A percentile compares a stretch with the other conserved stretches of the same genome.
These are phyloP conservation scores for Porites cylindrica DNA, from an alignment of 92 coral and sea anemone genomes.

Conservation along the genomic window DNA sequence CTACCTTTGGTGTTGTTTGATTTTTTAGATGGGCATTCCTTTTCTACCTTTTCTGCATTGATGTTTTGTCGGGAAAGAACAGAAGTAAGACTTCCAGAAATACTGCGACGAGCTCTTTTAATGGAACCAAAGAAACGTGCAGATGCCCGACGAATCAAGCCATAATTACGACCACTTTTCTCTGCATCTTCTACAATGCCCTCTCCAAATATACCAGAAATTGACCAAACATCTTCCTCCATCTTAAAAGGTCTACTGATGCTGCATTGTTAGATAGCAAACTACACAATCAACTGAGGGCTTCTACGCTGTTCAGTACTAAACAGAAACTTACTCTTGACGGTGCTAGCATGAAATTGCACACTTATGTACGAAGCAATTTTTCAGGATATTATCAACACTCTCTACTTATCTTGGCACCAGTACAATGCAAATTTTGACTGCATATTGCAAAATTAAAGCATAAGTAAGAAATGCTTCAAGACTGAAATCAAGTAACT, in stretches of 20 bases:
- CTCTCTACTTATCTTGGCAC: neutral
- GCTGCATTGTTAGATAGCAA: neutral
- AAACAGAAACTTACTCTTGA: neutral
- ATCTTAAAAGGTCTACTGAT: neutral
- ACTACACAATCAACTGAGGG: neutral
- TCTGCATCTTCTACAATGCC: conserved; percentile 55
- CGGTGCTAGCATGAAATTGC: neutral
- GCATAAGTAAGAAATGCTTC: neutral
- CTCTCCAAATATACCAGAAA: conserved; percentile 53
- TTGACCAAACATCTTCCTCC: conserved; percentile 47
- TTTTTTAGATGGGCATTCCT: conserved; percentile 21
- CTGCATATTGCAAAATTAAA: neutral
- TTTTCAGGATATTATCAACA: neutral
- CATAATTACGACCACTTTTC: conserved; percentile 56
- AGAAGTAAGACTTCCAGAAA: conserved; percentile 84
- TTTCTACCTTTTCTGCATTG: conserved; percentile 12
- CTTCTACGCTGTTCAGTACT: neutral
- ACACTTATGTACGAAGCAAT: neutral
- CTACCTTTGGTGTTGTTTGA: conserved; percentile 20
- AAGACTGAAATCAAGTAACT: no score
- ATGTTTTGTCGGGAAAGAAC: conserved; percentile 11
- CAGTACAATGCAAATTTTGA: neutral
- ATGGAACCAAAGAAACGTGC: conserved; percentile 78
- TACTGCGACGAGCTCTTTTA: conserved; percentile 71
- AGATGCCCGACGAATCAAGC: conserved; percentile 81